Evolutionary conservation across 2,113 vertebrate genomes (phyloP).

Genomic region (Brachirus orientalis): DNA sequence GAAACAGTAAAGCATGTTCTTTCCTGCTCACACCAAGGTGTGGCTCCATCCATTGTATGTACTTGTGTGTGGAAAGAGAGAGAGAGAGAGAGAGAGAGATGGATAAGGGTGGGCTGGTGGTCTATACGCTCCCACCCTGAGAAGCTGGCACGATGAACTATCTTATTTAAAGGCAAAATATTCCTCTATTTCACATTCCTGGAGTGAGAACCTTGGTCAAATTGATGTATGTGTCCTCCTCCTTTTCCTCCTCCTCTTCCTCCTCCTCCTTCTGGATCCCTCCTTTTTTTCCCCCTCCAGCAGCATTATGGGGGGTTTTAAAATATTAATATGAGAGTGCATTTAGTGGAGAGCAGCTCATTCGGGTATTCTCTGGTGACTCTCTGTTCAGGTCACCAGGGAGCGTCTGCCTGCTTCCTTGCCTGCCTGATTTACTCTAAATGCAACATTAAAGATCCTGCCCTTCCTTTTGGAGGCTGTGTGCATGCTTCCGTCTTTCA

Average conservation of each 20-base stretch:
- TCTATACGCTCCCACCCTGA: too few relatives aligned
- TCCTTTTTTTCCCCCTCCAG: constrained; percentile 77
- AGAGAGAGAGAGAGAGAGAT: too few relatives aligned
- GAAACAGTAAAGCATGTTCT: too few relatives aligned
- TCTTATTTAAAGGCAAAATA: constrained; percentile 93
- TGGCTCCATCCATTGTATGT: neutral
- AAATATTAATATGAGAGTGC: constrained; percentile 99
- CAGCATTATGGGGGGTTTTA: constrained; percentile 98
- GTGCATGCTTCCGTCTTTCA: constrained; percentile 30
- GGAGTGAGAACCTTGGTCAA: constrained; percentile 91
- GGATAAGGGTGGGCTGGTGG: too few relatives aligned
- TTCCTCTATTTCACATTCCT: constrained; percentile 91
- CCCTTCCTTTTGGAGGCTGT: constrained; percentile 35
- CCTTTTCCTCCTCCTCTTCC: constrained; percentile 73
- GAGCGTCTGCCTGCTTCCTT: constrained; percentile 88
- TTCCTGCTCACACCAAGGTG: neutral
- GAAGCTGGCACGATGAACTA: constrained; percentile 89
- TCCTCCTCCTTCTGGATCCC: constrained; percentile 73
- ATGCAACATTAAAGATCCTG: constrained; percentile 95
- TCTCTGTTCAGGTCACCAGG: constrained; percentile 91
- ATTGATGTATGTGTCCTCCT: constrained; percentile 96
- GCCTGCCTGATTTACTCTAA: constrained; percentile 95
- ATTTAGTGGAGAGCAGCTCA: constrained; percentile 97
- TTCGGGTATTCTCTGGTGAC: constrained; percentile 92
- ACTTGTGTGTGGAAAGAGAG: constrained; percentile 1